phyloP scores from a whole-genome alignment of 2,113 vertebrate genomes.

The Gnathonemus echidnorhynchus region DNA sequence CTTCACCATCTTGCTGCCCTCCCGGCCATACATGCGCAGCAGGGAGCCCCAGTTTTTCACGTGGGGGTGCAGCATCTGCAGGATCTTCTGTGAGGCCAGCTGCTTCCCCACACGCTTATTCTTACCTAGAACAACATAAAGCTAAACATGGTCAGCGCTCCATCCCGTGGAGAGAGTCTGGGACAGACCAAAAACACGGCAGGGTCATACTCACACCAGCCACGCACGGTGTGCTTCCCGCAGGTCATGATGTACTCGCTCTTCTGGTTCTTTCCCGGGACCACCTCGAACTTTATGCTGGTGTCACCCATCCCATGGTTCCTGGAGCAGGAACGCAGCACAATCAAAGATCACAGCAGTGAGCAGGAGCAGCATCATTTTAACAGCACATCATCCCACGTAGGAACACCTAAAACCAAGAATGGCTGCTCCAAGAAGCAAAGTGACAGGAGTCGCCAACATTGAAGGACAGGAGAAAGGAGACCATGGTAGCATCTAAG shows the following conservation, averaged over 20 bases:
- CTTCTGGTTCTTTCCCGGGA: slow-evolving; percentile 99
- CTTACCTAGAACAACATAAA: slow-evolving; percentile 68
- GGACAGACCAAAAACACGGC: not conserved
- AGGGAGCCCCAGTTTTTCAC: slow-evolving; percentile 98
- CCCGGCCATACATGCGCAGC: slow-evolving; percentile 94
- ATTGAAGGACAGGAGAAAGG: not conserved
- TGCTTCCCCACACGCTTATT: slow-evolving; percentile 97
- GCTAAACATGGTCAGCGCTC: not conserved
- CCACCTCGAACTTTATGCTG: slow-evolving; percentile 98
- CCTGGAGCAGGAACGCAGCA: slow-evolving; percentile 51
- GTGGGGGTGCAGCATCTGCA: slow-evolving; percentile 95
- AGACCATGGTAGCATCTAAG: not conserved
- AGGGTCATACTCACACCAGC: slow-evolving; percentile 84
- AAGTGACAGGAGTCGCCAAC: not conserved
- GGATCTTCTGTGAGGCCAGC: slow-evolving; percentile 94
- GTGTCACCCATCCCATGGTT: slow-evolving; percentile 99
- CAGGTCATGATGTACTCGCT: slow-evolving; percentile 99
- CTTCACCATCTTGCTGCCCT: slow-evolving; percentile 96
- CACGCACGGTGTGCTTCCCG: slow-evolving; percentile 92
- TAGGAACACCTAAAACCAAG: not conserved
- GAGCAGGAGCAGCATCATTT: not conserved
- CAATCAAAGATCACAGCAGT: not conserved
- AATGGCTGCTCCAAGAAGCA: not conserved
- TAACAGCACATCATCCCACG: not conserved
- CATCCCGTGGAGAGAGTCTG: not conserved